Conservation (phyloP, 2,888 invertebrate species). For the Metellina segmentata region DNA sequence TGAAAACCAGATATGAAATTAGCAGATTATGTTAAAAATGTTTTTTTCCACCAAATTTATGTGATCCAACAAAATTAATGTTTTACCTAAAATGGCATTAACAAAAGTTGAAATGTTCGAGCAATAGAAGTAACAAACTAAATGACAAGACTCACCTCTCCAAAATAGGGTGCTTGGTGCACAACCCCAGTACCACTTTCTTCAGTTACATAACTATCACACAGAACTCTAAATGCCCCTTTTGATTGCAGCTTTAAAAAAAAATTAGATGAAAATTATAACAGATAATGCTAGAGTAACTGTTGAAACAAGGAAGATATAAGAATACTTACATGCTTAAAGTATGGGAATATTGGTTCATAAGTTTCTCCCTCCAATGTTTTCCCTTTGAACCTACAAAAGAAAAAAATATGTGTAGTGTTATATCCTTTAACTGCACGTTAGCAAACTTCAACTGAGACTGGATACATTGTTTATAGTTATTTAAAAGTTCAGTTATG, state of each 20-base stretch:
- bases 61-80: too few relatives aligned
- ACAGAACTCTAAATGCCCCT: slow-evolving; percentile 91
- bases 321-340: slow-evolving; percentile 83
- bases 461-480: too few relatives aligned
- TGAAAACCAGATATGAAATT: neutral
- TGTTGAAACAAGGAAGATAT: neutral
- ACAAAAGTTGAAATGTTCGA: too few relatives aligned
- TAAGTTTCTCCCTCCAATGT: slow-evolving; percentile 90
- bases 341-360: slow-evolving; percentile 95
- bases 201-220: slow-evolving; percentile 95
- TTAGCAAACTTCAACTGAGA: too few relatives aligned
- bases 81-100: neutral
- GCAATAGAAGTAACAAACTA: too few relatives aligned
- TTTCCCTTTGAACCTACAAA: slow-evolving; percentile 85
- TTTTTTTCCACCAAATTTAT: too few relatives aligned
- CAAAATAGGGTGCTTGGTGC: slow-evolving; percentile 99
- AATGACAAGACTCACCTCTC: slow-evolving; percentile 83
- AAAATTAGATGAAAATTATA: neutral
- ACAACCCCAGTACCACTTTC: slow-evolving; percentile 99
- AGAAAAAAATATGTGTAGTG: neutral
- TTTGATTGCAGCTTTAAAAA: slow-evolving; percentile 79
- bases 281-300: neutral
- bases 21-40: neutral
- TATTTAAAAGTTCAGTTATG: too few relatives aligned
- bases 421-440: neutral